A percentile compares a stretch with the other conserved stretches of the same genome.
Evolutionary conservation across 2,113 vertebrate genomes (phyloP).

Genomic region (Triplophysa dalaica): DNA sequence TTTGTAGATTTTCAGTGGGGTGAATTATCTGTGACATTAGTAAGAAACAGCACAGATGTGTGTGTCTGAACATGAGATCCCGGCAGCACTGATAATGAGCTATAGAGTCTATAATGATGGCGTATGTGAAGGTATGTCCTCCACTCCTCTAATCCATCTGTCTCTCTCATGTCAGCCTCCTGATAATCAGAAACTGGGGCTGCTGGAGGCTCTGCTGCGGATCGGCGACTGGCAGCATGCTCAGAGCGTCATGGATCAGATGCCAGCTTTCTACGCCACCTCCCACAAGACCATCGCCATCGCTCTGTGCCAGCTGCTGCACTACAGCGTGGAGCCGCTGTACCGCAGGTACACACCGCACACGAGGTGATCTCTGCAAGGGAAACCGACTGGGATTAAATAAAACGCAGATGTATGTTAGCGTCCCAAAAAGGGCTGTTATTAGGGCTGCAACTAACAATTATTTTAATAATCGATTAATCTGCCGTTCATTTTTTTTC

Average conservation of each 20-base stretch:
- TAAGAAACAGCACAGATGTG: too few species aligned
- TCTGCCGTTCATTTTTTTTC: too few species aligned
- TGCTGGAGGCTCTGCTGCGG: constrained; percentile 91
- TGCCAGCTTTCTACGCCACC: constrained; percentile 93
- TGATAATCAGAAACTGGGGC: constrained; percentile 96
- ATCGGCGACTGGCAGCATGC: constrained; percentile 98
- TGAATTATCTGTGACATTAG: too few species aligned
- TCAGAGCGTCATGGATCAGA: constrained; percentile 96
- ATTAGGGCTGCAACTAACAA: too few species aligned
- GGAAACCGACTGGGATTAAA: too few species aligned
- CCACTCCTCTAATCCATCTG: constrained; percentile 2
- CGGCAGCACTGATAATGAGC: background rate
- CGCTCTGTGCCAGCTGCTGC: constrained; percentile 92
- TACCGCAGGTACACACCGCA: constrained; percentile 83
- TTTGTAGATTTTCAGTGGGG: too few species aligned
- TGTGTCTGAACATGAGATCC: background rate
- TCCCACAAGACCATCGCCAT: constrained; percentile 93
- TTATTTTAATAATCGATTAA: too few species aligned
- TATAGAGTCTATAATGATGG: background rate
- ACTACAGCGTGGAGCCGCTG: constrained; percentile 92
- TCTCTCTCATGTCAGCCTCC: constrained; percentile 77
- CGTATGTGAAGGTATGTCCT: constrained; percentile 12
- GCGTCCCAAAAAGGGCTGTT: too few species aligned
- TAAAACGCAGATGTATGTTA: too few species aligned
- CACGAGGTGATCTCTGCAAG: background rate